phyloP scores from a whole-genome alignment of 2,797 vertebrate genomes.

The Sus cebifrons region DNA sequence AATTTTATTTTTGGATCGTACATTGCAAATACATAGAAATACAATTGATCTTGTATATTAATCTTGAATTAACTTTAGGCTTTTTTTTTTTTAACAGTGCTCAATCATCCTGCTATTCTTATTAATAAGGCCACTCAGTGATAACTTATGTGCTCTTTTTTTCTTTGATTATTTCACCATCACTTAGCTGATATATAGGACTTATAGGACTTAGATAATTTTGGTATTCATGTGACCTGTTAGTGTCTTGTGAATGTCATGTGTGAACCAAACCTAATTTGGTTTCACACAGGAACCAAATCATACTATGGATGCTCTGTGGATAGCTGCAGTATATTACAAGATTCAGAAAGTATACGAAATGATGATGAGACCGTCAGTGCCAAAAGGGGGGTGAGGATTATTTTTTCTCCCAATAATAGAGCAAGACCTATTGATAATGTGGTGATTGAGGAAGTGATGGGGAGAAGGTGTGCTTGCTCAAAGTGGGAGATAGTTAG shows the following conservation, averaged over 20 bases:
- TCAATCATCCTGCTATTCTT: neutral
- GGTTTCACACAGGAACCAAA: no score
- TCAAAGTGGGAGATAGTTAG: conserved; percentile 24
- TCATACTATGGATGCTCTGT: no score
- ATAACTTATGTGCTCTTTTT: neutral
- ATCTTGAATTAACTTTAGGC: neutral
- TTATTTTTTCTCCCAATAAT: neutral
- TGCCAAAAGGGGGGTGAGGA: neutral
- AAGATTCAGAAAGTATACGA: neutral
- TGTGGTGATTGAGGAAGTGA: neutral
- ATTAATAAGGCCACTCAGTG: neutral
- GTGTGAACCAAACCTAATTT: no score
- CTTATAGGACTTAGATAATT: neutral
- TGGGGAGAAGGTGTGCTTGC: neutral
- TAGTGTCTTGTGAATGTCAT: neutral
- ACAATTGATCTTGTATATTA: conserved; percentile 20
- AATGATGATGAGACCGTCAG: neutral
- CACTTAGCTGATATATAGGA: neutral
- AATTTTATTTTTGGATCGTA: conserved; percentile 48
- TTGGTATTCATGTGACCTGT: neutral
- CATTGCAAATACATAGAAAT: conserved; percentile 1
- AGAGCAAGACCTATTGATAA: neutral
- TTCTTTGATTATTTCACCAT: conserved; percentile 29
- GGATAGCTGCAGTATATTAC: neutral
- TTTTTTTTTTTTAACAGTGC: neutral